Percentiles rank a stretch among this genome's conserved stretches.
Conservation (phyloP, 2,797 vertebrate genomes). For the Hemibagrus guttatus region DNA sequence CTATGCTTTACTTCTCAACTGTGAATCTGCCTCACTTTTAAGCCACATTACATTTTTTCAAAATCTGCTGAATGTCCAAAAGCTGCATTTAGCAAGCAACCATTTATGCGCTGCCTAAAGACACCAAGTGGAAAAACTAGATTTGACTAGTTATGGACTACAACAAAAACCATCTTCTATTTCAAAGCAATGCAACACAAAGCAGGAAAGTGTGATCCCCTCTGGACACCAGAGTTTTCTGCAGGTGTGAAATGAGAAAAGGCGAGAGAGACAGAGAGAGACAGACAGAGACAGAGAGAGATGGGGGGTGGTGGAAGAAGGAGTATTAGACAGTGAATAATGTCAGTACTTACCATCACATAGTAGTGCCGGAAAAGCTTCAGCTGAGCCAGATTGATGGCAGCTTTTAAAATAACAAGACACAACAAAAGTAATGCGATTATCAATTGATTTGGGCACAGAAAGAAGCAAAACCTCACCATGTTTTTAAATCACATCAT, state of each 20-base stretch:
- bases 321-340: conserved; percentile 1
- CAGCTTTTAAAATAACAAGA: conserved; percentile 67
- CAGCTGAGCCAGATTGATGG: conserved; percentile 85
- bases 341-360: conserved; percentile 79
- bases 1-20: background rate
- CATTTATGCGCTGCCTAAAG: background rate
- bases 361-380: conserved; percentile 89
- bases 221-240: background rate
- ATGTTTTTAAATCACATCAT: background rate
- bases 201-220: conserved; percentile 7
- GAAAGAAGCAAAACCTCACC: background rate
- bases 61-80: background rate
- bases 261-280: background rate
- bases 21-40: background rate
- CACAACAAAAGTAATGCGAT: conserved; percentile 18
- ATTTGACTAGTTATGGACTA: background rate
- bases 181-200: background rate
- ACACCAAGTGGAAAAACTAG: background rate
- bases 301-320: background rate
- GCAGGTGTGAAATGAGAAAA: conserved; percentile 2
- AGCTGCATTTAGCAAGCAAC: background rate
- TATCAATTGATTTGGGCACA: background rate
- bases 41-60: background rate
- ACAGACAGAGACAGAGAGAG: background rate
- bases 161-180: background rate